Evolutionary conservation across 2,888 invertebrate species (phyloP), one percentile per base, ranked within the genome.

Genomic region (Encarsia formosa): DNA sequence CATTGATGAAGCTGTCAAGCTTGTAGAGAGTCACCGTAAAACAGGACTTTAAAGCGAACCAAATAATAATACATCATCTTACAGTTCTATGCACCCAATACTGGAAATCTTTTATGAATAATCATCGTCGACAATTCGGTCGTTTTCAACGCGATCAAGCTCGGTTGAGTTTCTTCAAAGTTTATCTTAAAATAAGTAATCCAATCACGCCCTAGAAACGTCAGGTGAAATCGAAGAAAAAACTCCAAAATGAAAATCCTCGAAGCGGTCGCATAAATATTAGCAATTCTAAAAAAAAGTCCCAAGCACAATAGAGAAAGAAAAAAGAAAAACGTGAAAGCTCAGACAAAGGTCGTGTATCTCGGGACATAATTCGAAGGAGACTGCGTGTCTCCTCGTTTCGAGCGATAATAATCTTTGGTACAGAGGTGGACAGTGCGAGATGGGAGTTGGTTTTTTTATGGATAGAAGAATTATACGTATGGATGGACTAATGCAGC

Each of bases 341-440:
- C n/a, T n/a, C n/a, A n/a, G n/a, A n/a, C n/a, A n/a, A n/a, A n/a
- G n/a, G n/a, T n/a, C n/a, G n/a, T n/a, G n/a, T n/a, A 1, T n/a
- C 3, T 11, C 13, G 16, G 22, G 16, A 39, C 16, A 38, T 39
- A 31, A 39, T 31, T 29, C 31, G 15, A 43, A 60, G 63, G 65
- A 70, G 70, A 69, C 70, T 58, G 67, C 65, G 66, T 65, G 70
- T 70, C 70, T 69, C 67, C 62, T 59, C 22, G 4, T 5, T 9
- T 8, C n/a, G 0, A 15, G 13, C 20, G 70, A 71, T 71, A 70
- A 70, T 57, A 60, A 71, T 70, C 69, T 69, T 68, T 71, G 68
- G 66, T 48, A 13, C 32, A 32, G 11, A 32, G n/a, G 32, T 4
- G 32, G n/a, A n/a, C n/a, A n/a, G n/a, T n/a, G n/a, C n/a, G n/a